phyloP scores from a whole-genome alignment of 2,113 vertebrate species.

The Sitta europaea region DNA sequence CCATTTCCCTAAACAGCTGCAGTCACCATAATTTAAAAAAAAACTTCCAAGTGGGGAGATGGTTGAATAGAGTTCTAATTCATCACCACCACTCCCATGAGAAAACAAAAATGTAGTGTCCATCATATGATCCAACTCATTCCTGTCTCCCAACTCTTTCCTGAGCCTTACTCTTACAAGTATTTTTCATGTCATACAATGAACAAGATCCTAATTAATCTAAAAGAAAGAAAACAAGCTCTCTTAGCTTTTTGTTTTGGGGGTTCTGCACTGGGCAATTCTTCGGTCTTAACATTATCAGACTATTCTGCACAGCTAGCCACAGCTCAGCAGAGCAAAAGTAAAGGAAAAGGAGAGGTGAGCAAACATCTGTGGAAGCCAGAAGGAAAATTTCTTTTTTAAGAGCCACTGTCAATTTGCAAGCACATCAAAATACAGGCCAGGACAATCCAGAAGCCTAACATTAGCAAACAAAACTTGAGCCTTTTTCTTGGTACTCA shows the following conservation, averaged over 20 bases:
- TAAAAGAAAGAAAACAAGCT: background rate
- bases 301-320: background rate
- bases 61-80: background rate
- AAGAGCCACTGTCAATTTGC: background rate
- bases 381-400: background rate
- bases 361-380: background rate
- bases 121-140: background rate
- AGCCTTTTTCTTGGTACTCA: background rate
- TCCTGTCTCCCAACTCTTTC: background rate
- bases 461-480: fast-evolving
- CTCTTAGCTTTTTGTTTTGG: background rate
- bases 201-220: background rate
- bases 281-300: background rate
- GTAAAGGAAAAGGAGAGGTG: background rate
- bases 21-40: background rate
- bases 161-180: background rate
- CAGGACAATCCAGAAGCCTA: background rate
- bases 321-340: background rate
- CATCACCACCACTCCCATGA: fast-evolving
- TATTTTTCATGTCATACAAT: background rate
- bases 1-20: background rate
- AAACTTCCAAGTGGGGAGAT: background rate
- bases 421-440: background rate
- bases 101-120: background rate
- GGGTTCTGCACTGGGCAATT: background rate